Evolutionary conservation across 2,113 vertebrate genomes (phyloP), one percentile per base, ranked within the genome.

Genomic region (Cromileptes altivelis): DNA sequence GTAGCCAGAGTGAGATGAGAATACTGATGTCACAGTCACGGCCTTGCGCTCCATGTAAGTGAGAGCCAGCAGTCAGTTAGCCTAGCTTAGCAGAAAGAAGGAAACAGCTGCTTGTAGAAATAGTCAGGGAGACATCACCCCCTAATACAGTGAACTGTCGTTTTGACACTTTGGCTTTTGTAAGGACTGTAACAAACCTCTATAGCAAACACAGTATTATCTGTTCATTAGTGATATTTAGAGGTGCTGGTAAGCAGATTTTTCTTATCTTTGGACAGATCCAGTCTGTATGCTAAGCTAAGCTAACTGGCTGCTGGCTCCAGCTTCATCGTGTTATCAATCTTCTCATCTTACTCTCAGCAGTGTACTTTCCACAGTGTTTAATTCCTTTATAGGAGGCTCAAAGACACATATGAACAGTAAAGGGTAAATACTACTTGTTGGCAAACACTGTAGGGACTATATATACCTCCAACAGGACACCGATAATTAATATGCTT

Each of bases 401-500:
- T 60, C 18, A 49, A 50, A 50, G 10, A 15, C 30, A 76, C 42
- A 52, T 21, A 13, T 52, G 18, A 13, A 60, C 9, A 11, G 2
- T 17, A n/a, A 63, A 18, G 56, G 52, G 55, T 64, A 53, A 80
- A 47, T 23, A 33, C 45, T 58, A 19, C 60, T 40, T 21, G 4
- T 56, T 33, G 18, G 5, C 49, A 21, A 52, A 57, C n/a, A 52
- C 33, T 27, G 25, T 47, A 23, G 7, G 45, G 25, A 72, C 25
- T 37, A 17, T 37, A 47, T 12, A 45, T 45, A 45, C 8, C 11
- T 45, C 8, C 42, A 8, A 12, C 42, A 45, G 42, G 14, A 17
- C 17, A 47, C 53, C 13, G 47, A 47, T 53, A 40, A 70, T 72
- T 61, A 15, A 81, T 72, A 33, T 23, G 52, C 78, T 78, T 82